phyloP scores from a whole-genome alignment of 2,888 invertebrate species.

The Andrena dorsata region DNA sequence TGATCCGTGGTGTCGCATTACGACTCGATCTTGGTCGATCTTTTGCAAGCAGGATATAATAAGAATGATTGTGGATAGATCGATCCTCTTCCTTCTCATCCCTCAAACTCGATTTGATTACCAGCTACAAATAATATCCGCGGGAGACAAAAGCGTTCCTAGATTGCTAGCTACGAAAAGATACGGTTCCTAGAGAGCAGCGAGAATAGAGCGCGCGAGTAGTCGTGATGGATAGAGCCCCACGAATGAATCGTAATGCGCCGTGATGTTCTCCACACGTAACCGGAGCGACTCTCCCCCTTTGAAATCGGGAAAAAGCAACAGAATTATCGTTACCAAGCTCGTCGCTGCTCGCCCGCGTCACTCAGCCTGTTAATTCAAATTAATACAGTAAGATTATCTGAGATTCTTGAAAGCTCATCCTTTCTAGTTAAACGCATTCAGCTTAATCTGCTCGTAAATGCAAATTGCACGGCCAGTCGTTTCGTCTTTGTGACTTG shows the following conservation, averaged over 20 bases:
- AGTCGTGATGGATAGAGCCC: neutral
- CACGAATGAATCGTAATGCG: conserved; percentile 65
- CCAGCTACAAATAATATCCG: neutral
- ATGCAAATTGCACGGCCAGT: conserved; percentile 70
- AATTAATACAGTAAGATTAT: conserved; percentile 73
- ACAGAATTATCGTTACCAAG: conserved; percentile 71
- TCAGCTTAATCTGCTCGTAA: conserved; percentile 69
- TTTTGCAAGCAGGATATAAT: neutral
- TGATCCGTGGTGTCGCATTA: conserved; percentile 56
- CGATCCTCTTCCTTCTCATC: neutral
- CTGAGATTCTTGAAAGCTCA: conserved; percentile 70
- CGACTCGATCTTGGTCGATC: conserved; percentile 57
- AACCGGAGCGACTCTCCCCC: conserved; percentile 52
- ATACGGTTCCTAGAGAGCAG: neutral
- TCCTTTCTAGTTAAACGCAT: conserved; percentile 71
- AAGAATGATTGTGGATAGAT: too few relatives aligned
- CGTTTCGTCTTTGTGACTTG: conserved; percentile 65
- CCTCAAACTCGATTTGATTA: neutral
- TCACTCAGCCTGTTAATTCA: conserved; percentile 75
- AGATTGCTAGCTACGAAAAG: neutral
- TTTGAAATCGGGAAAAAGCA: conserved; percentile 60
- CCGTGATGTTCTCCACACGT: conserved; percentile 57
- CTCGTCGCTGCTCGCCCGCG: conserved; percentile 67
- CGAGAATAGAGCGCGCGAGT: conserved; percentile 3
- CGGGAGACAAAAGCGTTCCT: neutral